Percentiles rank a stretch among this genome's conserved stretches.
These are phyloP conservation scores for Brachyptera risi DNA, from an alignment of 2,888 invertebrate species.

Conservation along the genomic window DNA sequence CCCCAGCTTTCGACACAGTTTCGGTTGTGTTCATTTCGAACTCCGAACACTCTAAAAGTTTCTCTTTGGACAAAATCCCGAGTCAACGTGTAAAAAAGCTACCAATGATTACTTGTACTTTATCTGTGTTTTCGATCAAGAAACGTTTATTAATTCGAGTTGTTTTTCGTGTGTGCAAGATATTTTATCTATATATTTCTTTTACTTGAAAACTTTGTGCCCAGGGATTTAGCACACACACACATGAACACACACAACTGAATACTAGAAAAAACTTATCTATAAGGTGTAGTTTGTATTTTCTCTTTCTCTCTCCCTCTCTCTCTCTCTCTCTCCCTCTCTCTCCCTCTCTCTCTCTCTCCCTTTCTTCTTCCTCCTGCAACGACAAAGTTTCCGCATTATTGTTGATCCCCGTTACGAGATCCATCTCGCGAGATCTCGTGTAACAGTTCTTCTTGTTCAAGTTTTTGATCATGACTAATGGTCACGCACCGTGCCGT, in stretches of 20 bases:
- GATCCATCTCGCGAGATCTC: constrained; percentile 7
- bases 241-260: no score
- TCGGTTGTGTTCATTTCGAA: no score
- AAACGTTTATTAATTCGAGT: constrained; percentile 16
- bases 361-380: not conserved
- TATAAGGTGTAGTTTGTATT: constrained; percentile 16
- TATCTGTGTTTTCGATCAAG: not conserved
- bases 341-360: no score
- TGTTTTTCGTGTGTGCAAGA: no score
- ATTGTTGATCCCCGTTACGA: constrained; percentile 11
- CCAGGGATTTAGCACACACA: not conserved
- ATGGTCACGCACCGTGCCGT: constrained; percentile 18
- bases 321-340: no score
- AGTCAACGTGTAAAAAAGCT: no score
- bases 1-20: no score
- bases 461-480: constrained; percentile 18
- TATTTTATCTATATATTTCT: no score
- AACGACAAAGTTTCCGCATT: constrained; percentile 17
- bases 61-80: no score
- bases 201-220: not conserved
- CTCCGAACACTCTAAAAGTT: no score
- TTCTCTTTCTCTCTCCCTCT: no score
- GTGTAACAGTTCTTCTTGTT: not conserved
- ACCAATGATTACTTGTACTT: not conserved
- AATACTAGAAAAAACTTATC: no score